Percentiles rank a stretch among this genome's conserved stretches.
These are phyloP conservation scores for Zhuqinia jingwanae DNA, from an alignment of 2,888 invertebrate species.

Conservation along the genomic window DNA sequence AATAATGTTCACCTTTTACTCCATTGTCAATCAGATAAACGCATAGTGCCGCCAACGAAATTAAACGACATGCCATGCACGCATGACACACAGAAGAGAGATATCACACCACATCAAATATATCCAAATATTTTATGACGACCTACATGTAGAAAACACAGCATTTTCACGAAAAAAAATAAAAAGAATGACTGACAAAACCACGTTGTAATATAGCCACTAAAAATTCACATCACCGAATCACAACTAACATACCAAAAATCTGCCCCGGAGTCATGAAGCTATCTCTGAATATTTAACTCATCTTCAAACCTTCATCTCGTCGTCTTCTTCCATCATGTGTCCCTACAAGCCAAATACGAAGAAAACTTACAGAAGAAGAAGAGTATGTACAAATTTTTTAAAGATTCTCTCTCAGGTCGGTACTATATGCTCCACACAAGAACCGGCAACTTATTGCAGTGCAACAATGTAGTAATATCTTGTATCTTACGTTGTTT, in stretches of 20 bases:
- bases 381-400: background rate
- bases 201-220: background rate
- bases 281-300: background rate
- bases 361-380: background rate
- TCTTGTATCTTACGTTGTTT: background rate
- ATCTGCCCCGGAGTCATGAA: constrained; percentile 22
- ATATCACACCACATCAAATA: background rate
- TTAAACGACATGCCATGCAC: too few relatives aligned
- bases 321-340: background rate
- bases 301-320: constrained; percentile 28
- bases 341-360: constrained; percentile 41
- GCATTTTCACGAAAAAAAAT: constrained; percentile 33
- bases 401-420: background rate
- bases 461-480: background rate
- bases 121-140: constrained; percentile 54
- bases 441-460: constrained; percentile 6
- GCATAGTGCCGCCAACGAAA: constrained; percentile 48
- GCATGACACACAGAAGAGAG: background rate
- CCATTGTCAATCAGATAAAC: too few relatives aligned
- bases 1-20: too few relatives aligned
- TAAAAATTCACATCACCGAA: constrained; percentile 62
- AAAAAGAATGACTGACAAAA: constrained; percentile 46
- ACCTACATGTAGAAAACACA: constrained; percentile 18
- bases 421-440: background rate
- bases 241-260: constrained; percentile 6